Evolutionary conservation across 2,113 vertebrate species (phyloP).

Genomic region (Prolemur simus): DNA sequence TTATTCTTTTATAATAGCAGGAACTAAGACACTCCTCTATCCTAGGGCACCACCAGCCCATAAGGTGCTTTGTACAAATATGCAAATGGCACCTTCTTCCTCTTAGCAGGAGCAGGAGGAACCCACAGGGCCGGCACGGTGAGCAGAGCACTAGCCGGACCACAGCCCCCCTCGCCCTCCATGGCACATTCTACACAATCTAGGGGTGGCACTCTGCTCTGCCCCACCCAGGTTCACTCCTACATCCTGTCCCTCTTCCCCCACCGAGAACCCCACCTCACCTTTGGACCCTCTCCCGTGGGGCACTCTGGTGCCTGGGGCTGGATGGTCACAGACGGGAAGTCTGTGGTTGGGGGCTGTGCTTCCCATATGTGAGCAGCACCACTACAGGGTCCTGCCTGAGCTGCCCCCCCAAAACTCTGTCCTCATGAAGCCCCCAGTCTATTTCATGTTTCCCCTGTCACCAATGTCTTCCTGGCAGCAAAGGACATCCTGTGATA

Average conservation of each 20-base stretch:
- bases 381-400: neutral
- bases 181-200: fast-evolving
- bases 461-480: neutral
- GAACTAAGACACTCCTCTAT: neutral
- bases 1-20: neutral
- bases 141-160: neutral
- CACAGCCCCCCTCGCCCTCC: fast-evolving
- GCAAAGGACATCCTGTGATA: conserved; percentile 15
- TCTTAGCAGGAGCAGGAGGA: neutral
- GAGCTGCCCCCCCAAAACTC: neutral
- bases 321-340: neutral
- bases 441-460: neutral
- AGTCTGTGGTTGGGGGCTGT: neutral
- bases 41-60: neutral
- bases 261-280: neutral
- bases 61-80: neutral
- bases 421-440: neutral
- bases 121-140: fast-evolving
- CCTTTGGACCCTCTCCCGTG: neutral
- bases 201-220: neutral
- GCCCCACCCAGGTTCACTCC: neutral
- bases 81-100: neutral
- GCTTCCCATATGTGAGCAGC: neutral
- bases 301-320: neutral
- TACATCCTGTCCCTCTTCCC: neutral